Evolutionary conservation across 1,140 invertebrate species (phyloP), one percentile per base, ranked within the genome.

Genomic region (Drosophila simulans): DNA sequence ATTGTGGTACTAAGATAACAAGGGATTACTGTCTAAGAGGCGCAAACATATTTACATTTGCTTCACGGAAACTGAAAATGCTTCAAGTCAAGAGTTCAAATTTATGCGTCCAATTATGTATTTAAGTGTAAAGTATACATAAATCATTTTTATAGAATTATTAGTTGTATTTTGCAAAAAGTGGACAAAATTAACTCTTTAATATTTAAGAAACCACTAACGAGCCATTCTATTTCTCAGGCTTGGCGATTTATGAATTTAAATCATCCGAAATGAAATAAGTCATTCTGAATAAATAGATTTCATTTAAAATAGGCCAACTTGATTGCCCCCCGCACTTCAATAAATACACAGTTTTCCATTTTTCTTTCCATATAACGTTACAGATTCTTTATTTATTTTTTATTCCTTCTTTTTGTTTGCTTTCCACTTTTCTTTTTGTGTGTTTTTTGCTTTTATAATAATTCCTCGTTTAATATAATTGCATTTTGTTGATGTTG

Each of bases 331-430:
- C 5, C 7, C 31, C 20, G 15, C 11, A 10, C 5, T 2, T 13
- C 8, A 52, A 40, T n/a, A n/a, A 48, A 76, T 76, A 56, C 7
- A 31, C 25, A 8, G n/a, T 10, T 17, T 45, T 56, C 1, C 43
- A 4, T 78, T 59, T 46, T 80, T 77, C 89, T 91, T 91, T 91
- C 74, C 90, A 91, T 91, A 91, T 91, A 91, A 91, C 90, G 86
- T 90, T 91, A 91, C 82, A 91, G 85, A 90, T 91, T 91, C 86
- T 90, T 84, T 85, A 91, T 91, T 84, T 86, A 86, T 69, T 78
- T 74, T 78, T 76, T 63, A 62, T 51, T 60, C 66, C 49, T 55
- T 76, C 69, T 54, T 71, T 74, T 75, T 77, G 71, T 63, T 72
- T 49, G 68, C 75, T 72, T 54, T 76, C 51, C 64, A 69, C 62